phyloP scores from a whole-genome alignment of 2,797 vertebrate species.

The Heliangelus exortis region DNA sequence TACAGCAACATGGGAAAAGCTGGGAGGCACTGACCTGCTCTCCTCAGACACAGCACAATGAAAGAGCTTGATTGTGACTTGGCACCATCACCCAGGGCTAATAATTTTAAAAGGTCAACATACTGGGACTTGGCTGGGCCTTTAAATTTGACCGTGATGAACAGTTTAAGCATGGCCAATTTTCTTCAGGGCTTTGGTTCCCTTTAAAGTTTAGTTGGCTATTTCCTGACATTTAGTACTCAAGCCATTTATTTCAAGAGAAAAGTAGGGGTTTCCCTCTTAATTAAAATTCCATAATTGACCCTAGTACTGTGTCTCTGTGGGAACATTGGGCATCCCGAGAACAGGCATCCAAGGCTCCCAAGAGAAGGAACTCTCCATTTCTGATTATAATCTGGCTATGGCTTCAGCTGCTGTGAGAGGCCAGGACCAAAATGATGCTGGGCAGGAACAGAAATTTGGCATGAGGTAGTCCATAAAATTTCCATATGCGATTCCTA shows the following conservation, averaged over 20 bases:
- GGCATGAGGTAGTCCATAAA: background rate
- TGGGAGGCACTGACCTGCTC: background rate
- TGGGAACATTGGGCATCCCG: background rate
- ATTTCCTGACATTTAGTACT: background rate
- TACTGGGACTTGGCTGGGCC: background rate
- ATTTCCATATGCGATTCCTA: background rate
- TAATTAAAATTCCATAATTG: background rate
- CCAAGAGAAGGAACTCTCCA: background rate
- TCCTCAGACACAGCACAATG: background rate
- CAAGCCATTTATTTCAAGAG: background rate
- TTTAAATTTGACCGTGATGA: background rate
- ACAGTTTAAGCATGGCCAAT: background rate
- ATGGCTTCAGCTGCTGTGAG: background rate
- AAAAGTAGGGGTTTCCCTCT: background rate
- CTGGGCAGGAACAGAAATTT: background rate
- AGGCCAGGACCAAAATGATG: background rate
- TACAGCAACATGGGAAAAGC: too few species aligned
- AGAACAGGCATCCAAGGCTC: background rate
- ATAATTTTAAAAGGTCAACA: background rate
- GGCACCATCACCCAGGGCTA: background rate
- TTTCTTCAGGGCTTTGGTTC: background rate
- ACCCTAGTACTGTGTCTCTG: background rate
- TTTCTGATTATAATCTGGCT: background rate
- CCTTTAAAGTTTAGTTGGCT: background rate
- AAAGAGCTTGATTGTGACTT: background rate